These are phyloP conservation scores for Drosophila melanica DNA, from an alignment of 1,140 invertebrate species.

Conservation along the genomic window DNA sequence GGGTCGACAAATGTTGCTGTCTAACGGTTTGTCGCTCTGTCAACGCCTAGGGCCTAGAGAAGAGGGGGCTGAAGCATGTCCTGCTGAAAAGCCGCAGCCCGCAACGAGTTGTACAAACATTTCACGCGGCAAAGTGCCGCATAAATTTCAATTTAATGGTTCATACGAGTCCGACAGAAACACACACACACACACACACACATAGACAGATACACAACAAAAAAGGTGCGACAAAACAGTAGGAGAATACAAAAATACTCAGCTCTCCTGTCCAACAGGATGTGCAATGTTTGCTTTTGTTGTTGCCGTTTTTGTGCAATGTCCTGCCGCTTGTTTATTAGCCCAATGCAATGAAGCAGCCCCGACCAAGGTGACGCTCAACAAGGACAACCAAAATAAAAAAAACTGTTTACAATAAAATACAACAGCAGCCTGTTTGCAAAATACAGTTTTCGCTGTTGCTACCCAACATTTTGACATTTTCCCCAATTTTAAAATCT, in stretches of 20 bases:
- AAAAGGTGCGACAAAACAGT: conserved; percentile 46
- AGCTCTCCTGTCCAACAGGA: conserved; percentile 45
- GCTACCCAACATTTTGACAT: conserved; percentile 2
- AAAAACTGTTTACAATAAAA: conserved; percentile 8
- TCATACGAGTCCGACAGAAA: conserved; percentile 33
- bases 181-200: conserved; percentile 51
- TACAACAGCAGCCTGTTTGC: conserved; percentile 15
- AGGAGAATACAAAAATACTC: conserved; percentile 41
- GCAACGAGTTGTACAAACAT: conserved; percentile 82
- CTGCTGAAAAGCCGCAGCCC: conserved; percentile 67
- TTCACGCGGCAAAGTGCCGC: conserved; percentile 81
- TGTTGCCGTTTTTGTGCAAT: conserved; percentile 52
- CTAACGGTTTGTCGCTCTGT: conserved; percentile 79
- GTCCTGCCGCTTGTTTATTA: conserved; percentile 45
- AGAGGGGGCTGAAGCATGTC: conserved; percentile 18
- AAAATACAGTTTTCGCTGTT: not conserved
- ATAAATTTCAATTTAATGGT: conserved; percentile 82
- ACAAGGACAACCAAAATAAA: conserved; percentile 5
- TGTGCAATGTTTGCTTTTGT: conserved; percentile 57
- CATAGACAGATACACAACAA: conserved; percentile 19
- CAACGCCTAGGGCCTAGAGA: conserved; percentile 64
- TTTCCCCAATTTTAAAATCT: not conserved
- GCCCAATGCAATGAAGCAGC: conserved; percentile 66
- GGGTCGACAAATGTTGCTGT: conserved; percentile 57
- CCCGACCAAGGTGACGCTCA: conserved; percentile 54